A percentile compares a stretch with the other conserved stretches of the same genome.
These are phyloP conservation scores for Strigamia crassipes DNA, from an alignment of 2,888 invertebrate species.

Conservation along the genomic window DNA sequence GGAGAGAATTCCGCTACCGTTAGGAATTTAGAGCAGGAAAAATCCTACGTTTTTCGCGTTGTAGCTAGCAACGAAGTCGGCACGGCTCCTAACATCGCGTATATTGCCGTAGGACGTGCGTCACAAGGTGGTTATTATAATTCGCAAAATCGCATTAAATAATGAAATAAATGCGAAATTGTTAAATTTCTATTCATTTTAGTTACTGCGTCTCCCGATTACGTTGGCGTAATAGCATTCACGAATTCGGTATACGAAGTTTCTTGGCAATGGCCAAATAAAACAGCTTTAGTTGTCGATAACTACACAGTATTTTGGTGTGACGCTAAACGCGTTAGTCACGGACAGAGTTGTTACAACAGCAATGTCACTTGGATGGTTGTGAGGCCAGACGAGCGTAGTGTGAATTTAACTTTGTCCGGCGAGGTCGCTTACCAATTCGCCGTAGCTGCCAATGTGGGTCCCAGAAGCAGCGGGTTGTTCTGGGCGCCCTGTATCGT, in stretches of 20 bases:
- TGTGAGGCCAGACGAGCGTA: not conserved
- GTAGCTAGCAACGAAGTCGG: conserved; percentile 43
- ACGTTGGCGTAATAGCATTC: not conserved
- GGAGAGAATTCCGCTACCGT: conserved; percentile 29
- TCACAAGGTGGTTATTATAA: not conserved
- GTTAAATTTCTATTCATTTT: not conserved
- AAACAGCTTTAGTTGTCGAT: not conserved
- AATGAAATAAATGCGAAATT: not conserved
- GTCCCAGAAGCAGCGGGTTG: conserved; percentile 70
- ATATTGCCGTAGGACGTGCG: not conserved
- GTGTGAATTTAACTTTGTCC: conserved; percentile 39
- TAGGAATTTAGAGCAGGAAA: conserved; percentile 20
- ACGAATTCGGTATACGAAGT: not conserved
- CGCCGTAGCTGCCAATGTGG: conserved; percentile 23
- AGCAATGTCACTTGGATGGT: conserved; percentile 12
- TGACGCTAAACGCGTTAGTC: not conserved
- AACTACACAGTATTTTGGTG: conserved; percentile 44
- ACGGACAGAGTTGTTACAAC: conserved; percentile 9
- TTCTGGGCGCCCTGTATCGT: conserved; percentile 80
- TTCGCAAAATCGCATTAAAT: not conserved
- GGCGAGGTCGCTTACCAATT: not conserved
- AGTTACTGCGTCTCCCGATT: conserved; percentile 39
- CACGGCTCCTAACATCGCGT: not conserved
- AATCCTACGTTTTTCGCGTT: conserved; percentile 14
- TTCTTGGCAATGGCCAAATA: conserved; percentile 33